phyloP scores from a whole-genome alignment of 2,888 invertebrate species.

The Callimorpha dominula region DNA sequence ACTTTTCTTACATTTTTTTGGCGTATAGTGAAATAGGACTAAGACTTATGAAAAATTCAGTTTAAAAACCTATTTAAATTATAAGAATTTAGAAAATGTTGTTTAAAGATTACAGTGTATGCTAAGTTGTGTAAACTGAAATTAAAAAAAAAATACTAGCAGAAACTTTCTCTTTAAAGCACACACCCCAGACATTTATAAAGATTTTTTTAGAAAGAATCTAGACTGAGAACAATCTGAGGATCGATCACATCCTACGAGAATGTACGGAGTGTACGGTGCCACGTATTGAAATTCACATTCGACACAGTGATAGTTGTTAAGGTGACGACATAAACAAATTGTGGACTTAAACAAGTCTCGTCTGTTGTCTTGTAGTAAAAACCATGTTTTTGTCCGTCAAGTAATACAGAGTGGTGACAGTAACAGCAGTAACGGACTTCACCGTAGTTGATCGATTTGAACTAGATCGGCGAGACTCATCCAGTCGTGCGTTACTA shows the following conservation, averaged over 20 bases:
- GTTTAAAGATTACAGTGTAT: background rate
- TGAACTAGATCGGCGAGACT: constrained; percentile 43
- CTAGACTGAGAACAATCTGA: background rate
- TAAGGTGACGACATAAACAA: background rate
- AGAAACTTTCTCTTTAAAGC: background rate
- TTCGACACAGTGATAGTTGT: background rate
- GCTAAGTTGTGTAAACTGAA: background rate
- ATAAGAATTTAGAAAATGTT: background rate
- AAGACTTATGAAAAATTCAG: background rate
- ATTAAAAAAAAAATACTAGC: background rate
- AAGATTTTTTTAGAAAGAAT: background rate
- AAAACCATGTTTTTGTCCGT: constrained; percentile 19
- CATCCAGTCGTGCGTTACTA: constrained; percentile 45
- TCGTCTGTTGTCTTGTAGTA: background rate
- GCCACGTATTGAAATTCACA: background rate
- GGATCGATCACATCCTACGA: background rate
- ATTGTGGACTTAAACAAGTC: background rate
- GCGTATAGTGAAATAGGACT: background rate
- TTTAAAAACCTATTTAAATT: background rate
- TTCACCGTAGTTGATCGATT: constrained; percentile 44
- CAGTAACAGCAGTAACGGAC: constrained; percentile 37
- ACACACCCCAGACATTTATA: background rate
- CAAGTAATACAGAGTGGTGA: constrained; percentile 23
- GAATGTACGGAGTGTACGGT: too few relatives aligned
- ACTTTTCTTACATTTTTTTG: background rate